Evolutionary conservation across 2,888 invertebrate species (phyloP).

Genomic region (Cataglyphis livida): DNA sequence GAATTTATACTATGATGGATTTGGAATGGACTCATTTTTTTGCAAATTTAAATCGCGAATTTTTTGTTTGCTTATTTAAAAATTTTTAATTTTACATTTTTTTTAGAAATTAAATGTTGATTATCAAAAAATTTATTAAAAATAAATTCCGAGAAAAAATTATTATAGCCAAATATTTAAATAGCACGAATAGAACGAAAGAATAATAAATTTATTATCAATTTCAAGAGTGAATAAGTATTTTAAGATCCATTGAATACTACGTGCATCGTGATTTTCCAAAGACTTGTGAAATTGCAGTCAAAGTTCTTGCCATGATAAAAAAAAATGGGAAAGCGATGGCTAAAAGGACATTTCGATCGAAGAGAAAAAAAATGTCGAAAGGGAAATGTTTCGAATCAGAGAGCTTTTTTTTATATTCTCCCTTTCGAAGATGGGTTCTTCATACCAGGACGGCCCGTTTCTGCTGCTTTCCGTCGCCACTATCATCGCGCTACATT

Average conservation of each 20-base stretch:
- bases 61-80: not conserved
- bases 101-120: not conserved
- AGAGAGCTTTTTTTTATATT: constrained; percentile 25
- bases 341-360: constrained; percentile 2
- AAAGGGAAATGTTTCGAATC: constrained; percentile 60
- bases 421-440: not conserved
- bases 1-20: constrained; percentile 33
- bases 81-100: not conserved
- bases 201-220: not conserved
- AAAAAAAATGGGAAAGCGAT: constrained; percentile 9
- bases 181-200: not conserved
- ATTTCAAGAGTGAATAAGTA: not conserved
- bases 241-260: not conserved
- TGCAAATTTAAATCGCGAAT: not conserved
- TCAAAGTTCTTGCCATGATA: constrained; percentile 26
- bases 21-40: not conserved
- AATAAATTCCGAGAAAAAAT: not conserved
- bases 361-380: constrained; percentile 51
- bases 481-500: constrained; percentile 20
- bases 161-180: not conserved
- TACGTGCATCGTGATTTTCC: not conserved
- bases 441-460: not conserved
- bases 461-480: constrained; percentile 9
- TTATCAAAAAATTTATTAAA: constrained; percentile 1
- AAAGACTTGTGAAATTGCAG: constrained; percentile 19